Conservation (phyloP, 2,113 vertebrate genomes). For the Sander lucioperca region DNA sequence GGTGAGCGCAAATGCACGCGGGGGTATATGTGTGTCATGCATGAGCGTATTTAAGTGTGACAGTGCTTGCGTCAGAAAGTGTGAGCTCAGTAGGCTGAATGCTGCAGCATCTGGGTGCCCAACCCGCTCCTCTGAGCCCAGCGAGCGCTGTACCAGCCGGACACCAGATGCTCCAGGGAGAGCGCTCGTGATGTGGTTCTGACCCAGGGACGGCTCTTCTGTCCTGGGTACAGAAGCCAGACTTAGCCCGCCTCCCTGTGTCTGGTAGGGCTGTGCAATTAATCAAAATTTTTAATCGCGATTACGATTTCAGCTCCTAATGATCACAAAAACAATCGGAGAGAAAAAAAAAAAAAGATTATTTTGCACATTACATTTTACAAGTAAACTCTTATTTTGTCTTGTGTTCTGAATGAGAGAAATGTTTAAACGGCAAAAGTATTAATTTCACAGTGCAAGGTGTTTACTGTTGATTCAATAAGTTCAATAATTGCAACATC, state of each 20-base stretch:
- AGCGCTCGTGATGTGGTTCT: slow-evolving; percentile 1
- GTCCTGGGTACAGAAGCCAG: slow-evolving; percentile 39
- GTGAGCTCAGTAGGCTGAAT: slow-evolving; percentile 31
- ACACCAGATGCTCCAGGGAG: slow-evolving; percentile 39
- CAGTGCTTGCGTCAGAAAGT: slow-evolving; percentile 1
- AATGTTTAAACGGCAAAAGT: too few relatives aligned
- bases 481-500: too few relatives aligned
- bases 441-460: too few relatives aligned
- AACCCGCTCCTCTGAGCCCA: background rate
- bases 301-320: too few relatives aligned
- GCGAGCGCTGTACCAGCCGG: background rate
- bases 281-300: too few relatives aligned
- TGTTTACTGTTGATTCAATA: too few relatives aligned
- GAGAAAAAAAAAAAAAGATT: too few relatives aligned
- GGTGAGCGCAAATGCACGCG: slow-evolving; percentile 1
- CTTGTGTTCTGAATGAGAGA: too few relatives aligned
- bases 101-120: slow-evolving; percentile 26
- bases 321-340: too few relatives aligned
- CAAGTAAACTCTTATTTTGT: too few relatives aligned
- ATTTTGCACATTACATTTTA: too few relatives aligned
- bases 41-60: background rate
- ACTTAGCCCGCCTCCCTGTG: background rate
- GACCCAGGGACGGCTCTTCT: slow-evolving; percentile 23
- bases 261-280: too few relatives aligned
- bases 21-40: background rate